Percentiles rank a stretch among this genome's conserved stretches.
Conservation (phyloP, 2,888 invertebrate genomes). For the Hipparchia sbordonii region DNA sequence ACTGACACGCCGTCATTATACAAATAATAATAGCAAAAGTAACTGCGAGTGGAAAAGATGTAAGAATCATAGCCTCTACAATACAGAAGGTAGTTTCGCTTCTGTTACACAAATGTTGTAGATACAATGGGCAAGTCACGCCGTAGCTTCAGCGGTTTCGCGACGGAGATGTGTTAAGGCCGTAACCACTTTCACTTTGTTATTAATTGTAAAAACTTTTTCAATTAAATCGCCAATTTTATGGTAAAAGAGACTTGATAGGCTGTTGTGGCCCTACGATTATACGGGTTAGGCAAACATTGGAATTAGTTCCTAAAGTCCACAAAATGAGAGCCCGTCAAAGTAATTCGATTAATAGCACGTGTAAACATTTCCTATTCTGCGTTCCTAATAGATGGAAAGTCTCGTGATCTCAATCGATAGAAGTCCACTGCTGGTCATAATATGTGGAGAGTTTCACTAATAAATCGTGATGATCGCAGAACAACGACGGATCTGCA, state of each 20-base stretch:
- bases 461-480: too few species aligned
- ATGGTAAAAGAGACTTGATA: background rate
- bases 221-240: background rate
- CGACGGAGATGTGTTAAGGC: background rate
- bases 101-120: too few species aligned
- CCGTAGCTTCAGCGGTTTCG: too few species aligned
- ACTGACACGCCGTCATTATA: too few species aligned
- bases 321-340: conserved; percentile 9
- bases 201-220: background rate
- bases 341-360: conserved; percentile 9
- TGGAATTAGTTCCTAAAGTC: conserved; percentile 8
- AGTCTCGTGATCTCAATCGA: background rate
- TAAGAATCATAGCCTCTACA: too few species aligned
- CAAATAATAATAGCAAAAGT: too few species aligned
- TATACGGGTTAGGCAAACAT: conserved; percentile 1
- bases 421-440: too few species aligned
- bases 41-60: too few species aligned
- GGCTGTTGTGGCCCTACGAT: background rate
- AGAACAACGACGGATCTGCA: too few species aligned
- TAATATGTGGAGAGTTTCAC: too few species aligned
- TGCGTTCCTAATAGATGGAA: background rate
- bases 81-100: too few species aligned
- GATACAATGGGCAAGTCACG: too few species aligned
- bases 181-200: background rate
- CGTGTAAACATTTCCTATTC: conserved; percentile 8